A percentile compares a stretch with the other conserved stretches of the same genome.
phyloP scores from a whole-genome alignment of 2,113 vertebrate species.

The Tetraodon nigroviridis region DNA sequence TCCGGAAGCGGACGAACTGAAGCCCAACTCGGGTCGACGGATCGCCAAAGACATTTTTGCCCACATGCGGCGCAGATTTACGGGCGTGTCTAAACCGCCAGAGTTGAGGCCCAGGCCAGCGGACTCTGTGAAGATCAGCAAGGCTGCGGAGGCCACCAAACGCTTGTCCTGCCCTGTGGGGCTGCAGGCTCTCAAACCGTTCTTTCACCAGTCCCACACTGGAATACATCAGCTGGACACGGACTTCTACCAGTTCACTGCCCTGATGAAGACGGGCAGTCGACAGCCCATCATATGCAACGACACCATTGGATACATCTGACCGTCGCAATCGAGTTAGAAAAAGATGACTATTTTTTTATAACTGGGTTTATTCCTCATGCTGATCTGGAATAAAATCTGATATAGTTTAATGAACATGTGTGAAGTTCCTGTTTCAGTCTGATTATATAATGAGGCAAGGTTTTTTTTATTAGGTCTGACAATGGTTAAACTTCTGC shows the following conservation, averaged over 20 bases:
- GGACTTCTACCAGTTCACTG: constrained; percentile 84
- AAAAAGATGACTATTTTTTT: constrained; percentile 23
- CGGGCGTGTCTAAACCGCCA: constrained; percentile 76
- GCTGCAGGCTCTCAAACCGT: constrained; percentile 76
- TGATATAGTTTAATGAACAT: constrained; percentile 26
- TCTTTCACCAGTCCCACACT: constrained; percentile 87
- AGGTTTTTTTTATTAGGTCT: background rate
- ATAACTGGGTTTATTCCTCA: constrained; percentile 4
- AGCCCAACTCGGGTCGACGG: constrained; percentile 68
- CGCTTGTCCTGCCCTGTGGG: constrained; percentile 89
- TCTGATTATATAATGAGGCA: background rate
- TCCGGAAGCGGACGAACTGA: constrained; percentile 71
- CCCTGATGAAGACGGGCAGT: constrained; percentile 92
- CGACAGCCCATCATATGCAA: constrained; percentile 95
- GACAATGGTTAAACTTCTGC: background rate
- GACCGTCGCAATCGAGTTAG: constrained; percentile 27
- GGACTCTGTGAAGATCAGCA: constrained; percentile 34
- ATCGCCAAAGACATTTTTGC: constrained; percentile 87
- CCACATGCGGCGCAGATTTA: constrained; percentile 84
- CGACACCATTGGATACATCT: constrained; percentile 90
- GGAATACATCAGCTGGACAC: constrained; percentile 80
- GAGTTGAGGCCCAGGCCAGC: constrained; percentile 58
- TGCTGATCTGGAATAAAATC: constrained; percentile 43
- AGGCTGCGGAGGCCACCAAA: constrained; percentile 71
- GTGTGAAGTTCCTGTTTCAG: constrained; percentile 3